Conservation (phyloP, 2,888 invertebrate genomes). For the Idaea straminata region DNA sequence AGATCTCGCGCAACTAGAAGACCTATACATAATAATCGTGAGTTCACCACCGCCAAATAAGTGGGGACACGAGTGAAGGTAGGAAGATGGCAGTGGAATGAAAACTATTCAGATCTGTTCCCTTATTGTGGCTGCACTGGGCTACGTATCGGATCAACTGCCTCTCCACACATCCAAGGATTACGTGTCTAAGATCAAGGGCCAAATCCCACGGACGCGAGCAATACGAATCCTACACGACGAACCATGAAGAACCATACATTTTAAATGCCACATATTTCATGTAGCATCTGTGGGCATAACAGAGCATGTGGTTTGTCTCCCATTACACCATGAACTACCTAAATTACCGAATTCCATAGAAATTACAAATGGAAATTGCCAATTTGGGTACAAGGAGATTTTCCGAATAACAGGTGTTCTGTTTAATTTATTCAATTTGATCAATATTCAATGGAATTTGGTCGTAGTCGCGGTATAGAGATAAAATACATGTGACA, state of each 20-base stretch:
- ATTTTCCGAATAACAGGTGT: conserved; percentile 56
- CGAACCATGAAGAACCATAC: no score
- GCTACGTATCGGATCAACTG: no score
- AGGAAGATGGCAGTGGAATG: no score
- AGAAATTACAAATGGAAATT: conserved; percentile 63
- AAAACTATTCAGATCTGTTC: no score
- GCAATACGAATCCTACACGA: background rate
- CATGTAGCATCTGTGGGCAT: background rate
- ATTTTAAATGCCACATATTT: no score
- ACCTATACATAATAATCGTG: no score
- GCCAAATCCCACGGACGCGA: background rate
- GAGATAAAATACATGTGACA: background rate
- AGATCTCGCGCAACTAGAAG: no score
- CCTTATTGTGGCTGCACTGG: no score
- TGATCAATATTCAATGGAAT: conserved; percentile 53
- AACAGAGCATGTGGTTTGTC: conserved; percentile 21
- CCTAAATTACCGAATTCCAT: conserved; percentile 33
- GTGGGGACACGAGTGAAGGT: no score
- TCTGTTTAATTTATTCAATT: conserved; percentile 52
- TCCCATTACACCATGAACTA: conserved; percentile 25
- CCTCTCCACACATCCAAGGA: no score
- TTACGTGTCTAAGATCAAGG: background rate
- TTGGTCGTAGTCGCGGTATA: conserved; percentile 11
- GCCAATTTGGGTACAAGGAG: conserved; percentile 57
- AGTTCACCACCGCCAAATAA: no score